Evolutionary conservation across 1,140 invertebrate genomes (phyloP).

Genomic region (Hylaeus volcanicus): DNA sequence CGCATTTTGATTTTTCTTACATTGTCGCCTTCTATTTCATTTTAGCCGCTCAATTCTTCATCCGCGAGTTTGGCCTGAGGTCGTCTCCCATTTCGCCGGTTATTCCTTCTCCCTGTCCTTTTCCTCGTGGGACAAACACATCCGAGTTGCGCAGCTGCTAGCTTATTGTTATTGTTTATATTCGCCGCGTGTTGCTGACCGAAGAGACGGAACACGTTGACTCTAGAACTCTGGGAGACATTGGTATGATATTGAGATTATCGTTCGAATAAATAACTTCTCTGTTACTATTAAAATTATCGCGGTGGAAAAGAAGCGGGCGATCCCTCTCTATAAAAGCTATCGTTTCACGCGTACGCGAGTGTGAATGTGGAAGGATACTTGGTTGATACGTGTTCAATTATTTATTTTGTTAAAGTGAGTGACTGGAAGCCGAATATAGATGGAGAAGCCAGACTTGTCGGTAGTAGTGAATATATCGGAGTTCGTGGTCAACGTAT

Average conservation of each 20-base stretch:
- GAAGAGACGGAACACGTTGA: constrained; percentile 29
- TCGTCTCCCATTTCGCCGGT: constrained; percentile 38
- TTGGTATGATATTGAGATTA: constrained; percentile 62
- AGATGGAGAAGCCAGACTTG: too few relatives aligned
- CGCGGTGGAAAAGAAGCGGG: background rate
- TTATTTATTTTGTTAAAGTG: background rate
- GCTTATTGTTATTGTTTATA: constrained; percentile 39
- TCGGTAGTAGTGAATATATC: too few relatives aligned
- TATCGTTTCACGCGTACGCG: background rate
- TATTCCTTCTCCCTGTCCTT: constrained; percentile 30
- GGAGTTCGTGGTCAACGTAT: too few relatives aligned
- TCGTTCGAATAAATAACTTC: constrained; percentile 11
- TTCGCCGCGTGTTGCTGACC: constrained; percentile 9
- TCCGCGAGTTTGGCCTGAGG: background rate
- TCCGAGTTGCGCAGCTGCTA: background rate
- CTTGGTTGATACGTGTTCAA: background rate
- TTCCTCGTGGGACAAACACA: constrained; percentile 17
- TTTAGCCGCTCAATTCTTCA: constrained; percentile 13
- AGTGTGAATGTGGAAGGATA: too few relatives aligned
- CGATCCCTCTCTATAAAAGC: background rate
- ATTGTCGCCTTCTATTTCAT: constrained; percentile 8
- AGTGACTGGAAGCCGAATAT: background rate
- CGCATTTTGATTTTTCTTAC: background rate
- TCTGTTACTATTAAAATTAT: background rate
- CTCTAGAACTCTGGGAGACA: constrained; percentile 62